Base-by-base conservation (phyloP, 2,797 vertebrate genomes). In the Cygnus olor region DNA sequence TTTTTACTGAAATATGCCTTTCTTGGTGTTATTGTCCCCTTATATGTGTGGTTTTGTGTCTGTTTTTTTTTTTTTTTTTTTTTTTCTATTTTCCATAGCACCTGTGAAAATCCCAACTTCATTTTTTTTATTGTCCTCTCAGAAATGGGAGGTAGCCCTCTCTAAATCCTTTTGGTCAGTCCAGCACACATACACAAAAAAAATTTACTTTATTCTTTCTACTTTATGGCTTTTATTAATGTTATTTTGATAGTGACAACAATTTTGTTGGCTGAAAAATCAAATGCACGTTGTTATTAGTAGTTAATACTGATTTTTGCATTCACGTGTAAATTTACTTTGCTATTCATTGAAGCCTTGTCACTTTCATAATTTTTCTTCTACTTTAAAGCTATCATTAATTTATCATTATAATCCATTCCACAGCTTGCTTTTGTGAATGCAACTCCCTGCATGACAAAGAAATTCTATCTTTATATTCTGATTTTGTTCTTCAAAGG, bases 321-420 rank as follows among this genome's bases (percentile, higher is more conserved):
- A 91, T 88, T 95, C 92, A 63, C 14, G 10, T 72, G 78, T 82
- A 94, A 96, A 95, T 95, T 95, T 91, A 89, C 63, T 95, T 80
- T 54, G 51, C 49, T 94, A 72, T 89, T 94, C 89, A 53, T 65
- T 72, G 71, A 80, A 97, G 70, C 19, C 77, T 88, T 97, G 81
- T 95, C 88, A 97, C 88, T 95, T 96, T 63, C 38, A 84, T 89
- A 94, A 78, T 94, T 95, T 92, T 95, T 93, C 78, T 93, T 96
- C 80, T 80, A 90, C 89, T 89, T 81, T 87, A 94, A 90, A 93
- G 56, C 69, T 93, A 94, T 97, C 94, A 94, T 96, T 97, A 97
- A 96, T 97, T 96, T 96, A 97, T 96, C 87, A 92, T 92, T 96
- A 82, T 57, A 65, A 86, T 60, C 82, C 74, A 22, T 93, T 95